Conservation (phyloP, 2,113 vertebrate genomes). For the Sinocyclocheilus rhinocerous region DNA sequence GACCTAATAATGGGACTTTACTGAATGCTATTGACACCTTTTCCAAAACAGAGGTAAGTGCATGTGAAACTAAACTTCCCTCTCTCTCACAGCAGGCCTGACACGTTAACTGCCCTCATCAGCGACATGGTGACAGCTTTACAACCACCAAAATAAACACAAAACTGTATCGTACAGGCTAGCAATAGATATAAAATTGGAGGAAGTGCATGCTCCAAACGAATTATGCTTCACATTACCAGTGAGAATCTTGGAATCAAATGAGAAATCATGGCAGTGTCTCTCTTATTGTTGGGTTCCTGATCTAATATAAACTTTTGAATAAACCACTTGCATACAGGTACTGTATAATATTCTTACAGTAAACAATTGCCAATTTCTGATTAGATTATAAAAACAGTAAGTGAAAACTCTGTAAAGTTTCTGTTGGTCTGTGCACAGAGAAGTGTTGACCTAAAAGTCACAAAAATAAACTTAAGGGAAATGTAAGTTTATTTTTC, state of each 20-base stretch:
- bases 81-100: slow-evolving; percentile 53
- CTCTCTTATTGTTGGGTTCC: no score
- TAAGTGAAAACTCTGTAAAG: no score
- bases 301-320: no score
- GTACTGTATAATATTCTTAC: not conserved
- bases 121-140: slow-evolving; percentile 61
- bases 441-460: no score
- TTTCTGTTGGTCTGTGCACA: no score
- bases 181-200: slow-evolving; percentile 29
- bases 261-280: not conserved
- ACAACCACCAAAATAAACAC: slow-evolving; percentile 60
- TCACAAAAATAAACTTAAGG: no score
- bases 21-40: slow-evolving; percentile 7
- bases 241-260: not conserved
- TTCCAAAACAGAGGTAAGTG: not conserved
- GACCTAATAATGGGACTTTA: slow-evolving; percentile 3
- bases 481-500: no score
- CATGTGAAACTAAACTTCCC: slow-evolving; percentile 59
- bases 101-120: slow-evolving; percentile 54
- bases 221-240: not conserved
- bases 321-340: not conserved
- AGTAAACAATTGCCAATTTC: no score
- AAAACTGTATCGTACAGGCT: slow-evolving; percentile 45
- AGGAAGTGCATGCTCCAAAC: slow-evolving; percentile 11
- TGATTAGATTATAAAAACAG: no score